Evolutionary conservation across 2,113 vertebrate species (phyloP).

Genomic region (Condylura cristata): DNA sequence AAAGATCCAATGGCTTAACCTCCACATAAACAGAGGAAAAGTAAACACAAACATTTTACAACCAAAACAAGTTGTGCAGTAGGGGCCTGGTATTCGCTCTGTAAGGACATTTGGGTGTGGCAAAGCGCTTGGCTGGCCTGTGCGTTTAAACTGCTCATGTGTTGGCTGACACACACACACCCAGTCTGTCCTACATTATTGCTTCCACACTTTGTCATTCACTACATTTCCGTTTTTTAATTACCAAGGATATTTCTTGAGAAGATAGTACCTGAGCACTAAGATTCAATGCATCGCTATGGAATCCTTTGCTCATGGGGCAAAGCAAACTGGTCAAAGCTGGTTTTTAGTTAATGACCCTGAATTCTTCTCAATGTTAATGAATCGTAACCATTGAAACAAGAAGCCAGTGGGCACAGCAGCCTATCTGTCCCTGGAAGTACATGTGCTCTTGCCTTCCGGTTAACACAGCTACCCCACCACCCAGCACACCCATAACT

Average conservation of each 20-base stretch:
- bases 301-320: conserved; percentile 29
- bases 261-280: conserved; percentile 11
- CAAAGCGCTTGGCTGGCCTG: conserved; percentile 40
- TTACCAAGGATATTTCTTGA: conserved; percentile 44
- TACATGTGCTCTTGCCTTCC: not conserved
- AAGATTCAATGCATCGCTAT: conserved; percentile 3
- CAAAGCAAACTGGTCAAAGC: conserved; percentile 20
- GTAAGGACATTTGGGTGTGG: conserved; percentile 65
- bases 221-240: conserved; percentile 58
- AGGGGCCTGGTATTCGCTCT: conserved; percentile 15
- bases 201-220: conserved; percentile 68
- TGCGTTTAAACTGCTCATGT: conserved; percentile 47
- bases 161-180: conserved; percentile 55
- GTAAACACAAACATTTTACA: conserved; percentile 52
- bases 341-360: not conserved
- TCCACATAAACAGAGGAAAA: conserved; percentile 23
- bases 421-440: not conserved
- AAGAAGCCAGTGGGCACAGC: not conserved
- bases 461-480: not conserved
- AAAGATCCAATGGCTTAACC: conserved; percentile 50
- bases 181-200: conserved; percentile 62
- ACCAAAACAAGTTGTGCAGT: conserved; percentile 20
- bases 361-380: not conserved
- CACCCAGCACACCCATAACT: not conserved
- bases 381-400: not conserved